Evolutionary conservation across 2,888 invertebrate species (phyloP), one percentile per base, ranked within the genome.

Genomic region (Athalia cordata): DNA sequence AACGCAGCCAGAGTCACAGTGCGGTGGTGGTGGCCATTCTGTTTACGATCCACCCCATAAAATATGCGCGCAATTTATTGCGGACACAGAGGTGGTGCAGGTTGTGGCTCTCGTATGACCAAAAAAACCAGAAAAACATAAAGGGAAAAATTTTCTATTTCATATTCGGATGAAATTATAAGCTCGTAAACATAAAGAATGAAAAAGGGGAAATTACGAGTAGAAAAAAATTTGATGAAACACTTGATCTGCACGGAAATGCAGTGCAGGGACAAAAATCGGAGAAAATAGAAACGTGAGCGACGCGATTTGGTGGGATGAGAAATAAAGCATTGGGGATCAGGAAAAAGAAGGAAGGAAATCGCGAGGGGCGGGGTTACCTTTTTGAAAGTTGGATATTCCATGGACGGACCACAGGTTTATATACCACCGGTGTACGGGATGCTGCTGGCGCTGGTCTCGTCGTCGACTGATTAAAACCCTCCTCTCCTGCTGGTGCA

Each of bases 31-130:
- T 29, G 8, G 29, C 66, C 59, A 72, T 76, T 75, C 70, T 78
- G 67, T 80, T 83, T 82, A 82, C 81, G 82, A 81, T 45, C 72
- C 47, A 55, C 74, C 77, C 76, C 81, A 78, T 82, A 83, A 83
- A 83, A 82, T 83, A 82, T 83, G 79, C 80, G 45, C 52, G 82
- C 80, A 57, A 77, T 79, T 80, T 74, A 81, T 79, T 77, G 77
- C 79, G 75, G 68, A 15, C 57, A 29, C 29, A 29, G 29, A 29
- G 29, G 29, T 29, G 29, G 1, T 29, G 29, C 29, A 29, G 29
- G 76, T 75, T 72, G 77, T 75, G 50, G 70, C 81, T 67, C 52
- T 68, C 43, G 68, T 68, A 52, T 55, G 66, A 66, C 45, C 4
- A 43, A n/a, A 62, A 29, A 15, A 62, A 11, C 8, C 29, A 77